These are phyloP conservation scores for Daboia siamensis DNA, from an alignment of 2,113 vertebrate species.

Conservation along the genomic window DNA sequence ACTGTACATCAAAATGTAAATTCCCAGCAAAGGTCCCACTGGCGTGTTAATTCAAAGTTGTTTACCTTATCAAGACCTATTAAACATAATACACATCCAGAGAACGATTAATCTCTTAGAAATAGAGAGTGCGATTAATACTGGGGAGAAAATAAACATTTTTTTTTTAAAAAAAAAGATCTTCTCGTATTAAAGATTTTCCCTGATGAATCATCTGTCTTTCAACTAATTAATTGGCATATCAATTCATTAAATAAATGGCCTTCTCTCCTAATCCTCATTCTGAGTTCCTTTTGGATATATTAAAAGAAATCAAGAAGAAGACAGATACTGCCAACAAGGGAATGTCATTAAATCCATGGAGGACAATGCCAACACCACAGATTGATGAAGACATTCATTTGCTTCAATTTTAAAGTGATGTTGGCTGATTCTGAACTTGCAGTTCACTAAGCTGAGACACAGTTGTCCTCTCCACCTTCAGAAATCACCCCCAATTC, in stretches of 20 bases:
- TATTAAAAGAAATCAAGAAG: background rate
- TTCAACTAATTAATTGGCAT: background rate
- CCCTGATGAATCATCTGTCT: background rate
- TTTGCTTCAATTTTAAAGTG: background rate
- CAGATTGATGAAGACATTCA: background rate
- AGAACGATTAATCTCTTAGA: background rate
- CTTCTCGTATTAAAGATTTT: background rate
- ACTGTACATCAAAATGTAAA: conserved; percentile 17
- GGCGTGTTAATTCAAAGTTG: conserved; percentile 17
- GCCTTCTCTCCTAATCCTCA: background rate
- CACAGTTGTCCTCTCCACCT: background rate
- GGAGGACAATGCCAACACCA: background rate
- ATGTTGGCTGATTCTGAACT: background rate
- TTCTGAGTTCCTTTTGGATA: background rate
- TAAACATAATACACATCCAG: conserved; percentile 4
- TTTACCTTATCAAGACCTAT: conserved; percentile 3
- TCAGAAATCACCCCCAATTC: background rate
- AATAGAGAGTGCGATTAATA: background rate
- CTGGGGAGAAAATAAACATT: background rate
- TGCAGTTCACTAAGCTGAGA: background rate
- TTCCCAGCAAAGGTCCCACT: background rate
- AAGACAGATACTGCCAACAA: background rate
- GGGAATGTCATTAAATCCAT: background rate
- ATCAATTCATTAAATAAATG: background rate
- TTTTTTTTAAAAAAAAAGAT: background rate